Conservation (phyloP, 2,888 invertebrate species). For the Drosophila flavopinicola region DNA sequence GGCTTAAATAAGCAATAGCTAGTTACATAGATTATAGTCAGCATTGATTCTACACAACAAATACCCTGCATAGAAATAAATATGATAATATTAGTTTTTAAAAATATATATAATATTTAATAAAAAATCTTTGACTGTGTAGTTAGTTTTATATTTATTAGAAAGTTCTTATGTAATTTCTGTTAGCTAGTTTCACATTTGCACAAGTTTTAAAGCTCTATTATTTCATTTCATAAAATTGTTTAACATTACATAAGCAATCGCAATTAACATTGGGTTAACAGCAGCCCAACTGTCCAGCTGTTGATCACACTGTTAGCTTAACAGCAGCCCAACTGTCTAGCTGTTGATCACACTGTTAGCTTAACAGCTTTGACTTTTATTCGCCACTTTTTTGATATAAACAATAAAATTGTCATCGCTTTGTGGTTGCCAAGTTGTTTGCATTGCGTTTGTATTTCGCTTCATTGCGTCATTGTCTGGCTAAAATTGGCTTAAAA, state of each 20-base stretch:
- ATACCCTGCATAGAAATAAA: constrained; percentile 4
- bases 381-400: constrained; percentile 57
- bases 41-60: neutral
- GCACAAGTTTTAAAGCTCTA: neutral
- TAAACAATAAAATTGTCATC: constrained; percentile 69
- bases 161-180: no score
- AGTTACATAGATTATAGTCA: neutral
- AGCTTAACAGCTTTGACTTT: constrained; percentile 7
- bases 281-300: constrained; percentile 14
- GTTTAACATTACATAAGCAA: neutral
- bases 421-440: constrained; percentile 57
- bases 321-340: constrained; percentile 16
- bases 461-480: constrained; percentile 78
- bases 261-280: constrained; percentile 12
- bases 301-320: constrained; percentile 6
- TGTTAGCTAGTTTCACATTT: no score
- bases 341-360: constrained; percentile 13
- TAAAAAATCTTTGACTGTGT: no score
- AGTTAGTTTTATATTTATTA: no score
- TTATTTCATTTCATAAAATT: no score
- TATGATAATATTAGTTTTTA: no score
- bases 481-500: constrained; percentile 80
- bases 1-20: constrained; percentile 36
- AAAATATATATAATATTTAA: no score
- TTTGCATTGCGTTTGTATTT: constrained; percentile 54